A percentile compares a stretch with the other conserved stretches of the same genome.
phyloP scores from a whole-genome alignment of 1,140 invertebrate species.

The Bombus polaris region DNA sequence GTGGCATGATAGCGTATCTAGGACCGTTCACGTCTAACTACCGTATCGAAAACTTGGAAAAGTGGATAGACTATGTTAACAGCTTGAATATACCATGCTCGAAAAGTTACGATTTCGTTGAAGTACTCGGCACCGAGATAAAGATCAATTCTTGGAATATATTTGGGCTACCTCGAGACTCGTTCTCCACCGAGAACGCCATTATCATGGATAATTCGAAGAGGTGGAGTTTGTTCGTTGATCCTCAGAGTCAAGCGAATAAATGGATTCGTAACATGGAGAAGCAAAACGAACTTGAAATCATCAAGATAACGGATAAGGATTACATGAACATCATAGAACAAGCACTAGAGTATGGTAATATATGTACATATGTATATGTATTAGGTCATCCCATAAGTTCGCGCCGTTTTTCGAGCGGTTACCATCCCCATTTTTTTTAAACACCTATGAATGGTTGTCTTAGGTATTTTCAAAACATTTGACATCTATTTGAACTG shows the following conservation, averaged over 20 bases:
- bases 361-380: neutral
- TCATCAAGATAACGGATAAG: conserved; percentile 83
- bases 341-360: conserved; percentile 85
- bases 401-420: too few species aligned
- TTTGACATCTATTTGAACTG: too few species aligned
- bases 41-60: conserved; percentile 76
- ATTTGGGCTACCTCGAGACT: conserved; percentile 86
- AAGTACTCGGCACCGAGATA: conserved; percentile 85
- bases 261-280: conserved; percentile 89
- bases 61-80: conserved; percentile 83
- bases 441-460: too few species aligned
- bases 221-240: conserved; percentile 87
- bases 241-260: conserved; percentile 88
- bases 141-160: conserved; percentile 86
- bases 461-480: too few species aligned
- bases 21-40: conserved; percentile 84
- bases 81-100: conserved; percentile 84
- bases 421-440: too few species aligned
- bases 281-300: conserved; percentile 84
- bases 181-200: conserved; percentile 88
- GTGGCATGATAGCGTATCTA: conserved; percentile 87
- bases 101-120: conserved; percentile 83
- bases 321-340: conserved; percentile 85
- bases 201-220: conserved; percentile 84
- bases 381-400: neutral